Percentiles rank a stretch among this genome's conserved stretches.
phyloP scores from a whole-genome alignment of 2,113 vertebrate species.

The Dipodomys spectabilis region DNA sequence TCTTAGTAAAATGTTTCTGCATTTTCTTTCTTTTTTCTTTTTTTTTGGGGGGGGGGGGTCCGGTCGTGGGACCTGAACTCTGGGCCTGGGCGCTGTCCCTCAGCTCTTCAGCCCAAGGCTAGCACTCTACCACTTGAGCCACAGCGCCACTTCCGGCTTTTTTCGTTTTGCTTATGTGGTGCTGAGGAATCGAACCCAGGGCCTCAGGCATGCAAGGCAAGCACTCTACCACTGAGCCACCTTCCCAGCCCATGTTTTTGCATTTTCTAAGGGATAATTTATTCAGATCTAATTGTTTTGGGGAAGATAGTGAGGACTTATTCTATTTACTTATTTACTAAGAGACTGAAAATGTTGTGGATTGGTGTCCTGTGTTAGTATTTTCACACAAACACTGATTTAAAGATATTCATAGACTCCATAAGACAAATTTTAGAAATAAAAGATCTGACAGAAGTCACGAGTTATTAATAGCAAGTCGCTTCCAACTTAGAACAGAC shows the following conservation, averaged over 20 bases:
- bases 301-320: not conserved
- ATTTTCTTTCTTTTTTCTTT: too few relatives aligned
- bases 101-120: too few relatives aligned
- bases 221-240: too few relatives aligned
- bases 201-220: too few relatives aligned
- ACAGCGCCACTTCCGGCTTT: too few relatives aligned
- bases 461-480: not conserved
- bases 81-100: too few relatives aligned
- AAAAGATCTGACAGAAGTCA: not conserved
- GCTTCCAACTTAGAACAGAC: not conserved
- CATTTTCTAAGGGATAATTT: constrained; percentile 17
- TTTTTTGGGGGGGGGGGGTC: too few relatives aligned
- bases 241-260: too few relatives aligned
- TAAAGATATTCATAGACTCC: not conserved
- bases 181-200: too few relatives aligned
- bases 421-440: not conserved
- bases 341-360: not conserved
- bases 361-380: not conserved
- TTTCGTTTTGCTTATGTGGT: too few relatives aligned
- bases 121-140: too few relatives aligned
- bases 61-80: too few relatives aligned
- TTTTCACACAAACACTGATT: not conserved
- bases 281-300: not conserved
- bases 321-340: constrained; percentile 31
- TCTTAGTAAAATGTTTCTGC: not conserved